Conservation (phyloP, 2,888 invertebrate genomes). For the Vandiemenella viatica region DNA sequence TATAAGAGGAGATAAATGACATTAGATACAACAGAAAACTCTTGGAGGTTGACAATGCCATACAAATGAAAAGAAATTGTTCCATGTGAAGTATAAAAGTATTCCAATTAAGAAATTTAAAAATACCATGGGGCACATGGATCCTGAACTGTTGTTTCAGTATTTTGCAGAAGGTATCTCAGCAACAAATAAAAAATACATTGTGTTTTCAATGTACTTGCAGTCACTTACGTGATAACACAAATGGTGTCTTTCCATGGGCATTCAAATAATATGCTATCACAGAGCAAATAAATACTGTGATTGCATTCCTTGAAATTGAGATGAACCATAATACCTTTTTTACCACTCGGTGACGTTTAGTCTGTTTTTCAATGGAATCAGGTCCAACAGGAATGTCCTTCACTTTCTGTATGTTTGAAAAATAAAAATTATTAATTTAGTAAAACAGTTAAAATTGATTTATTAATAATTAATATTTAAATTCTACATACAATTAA, state of each 20-base stretch:
- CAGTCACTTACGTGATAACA: slow-evolving; percentile 40
- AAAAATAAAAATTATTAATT: not conserved
- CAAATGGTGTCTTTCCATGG: slow-evolving; percentile 42
- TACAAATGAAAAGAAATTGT: too few relatives aligned
- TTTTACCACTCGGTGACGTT: slow-evolving; percentile 30
- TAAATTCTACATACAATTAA: too few relatives aligned
- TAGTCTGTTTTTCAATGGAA: slow-evolving; percentile 18
- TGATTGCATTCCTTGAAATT: slow-evolving; percentile 62
- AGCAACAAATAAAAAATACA: too few relatives aligned
- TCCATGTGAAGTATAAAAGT: too few relatives aligned
- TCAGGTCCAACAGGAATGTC: slow-evolving; percentile 29
- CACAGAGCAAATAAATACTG: slow-evolving; percentile 47
- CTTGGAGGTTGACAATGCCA: too few relatives aligned
- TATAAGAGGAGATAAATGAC: too few relatives aligned
- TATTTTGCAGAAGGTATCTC: too few relatives aligned
- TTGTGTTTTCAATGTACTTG: not conserved
- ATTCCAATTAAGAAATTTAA: too few relatives aligned
- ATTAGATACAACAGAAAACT: too few relatives aligned
- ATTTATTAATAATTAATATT: too few relatives aligned
- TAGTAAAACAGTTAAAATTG: not conserved
- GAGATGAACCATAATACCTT: slow-evolving; percentile 56
- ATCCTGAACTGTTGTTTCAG: too few relatives aligned
- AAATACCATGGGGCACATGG: too few relatives aligned
- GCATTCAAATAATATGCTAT: slow-evolving; percentile 39
- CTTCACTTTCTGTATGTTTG: slow-evolving; percentile 40